These are phyloP conservation scores for Anthonomus grandis DNA, from an alignment of 1,140 invertebrate species.

Conservation along the genomic window DNA sequence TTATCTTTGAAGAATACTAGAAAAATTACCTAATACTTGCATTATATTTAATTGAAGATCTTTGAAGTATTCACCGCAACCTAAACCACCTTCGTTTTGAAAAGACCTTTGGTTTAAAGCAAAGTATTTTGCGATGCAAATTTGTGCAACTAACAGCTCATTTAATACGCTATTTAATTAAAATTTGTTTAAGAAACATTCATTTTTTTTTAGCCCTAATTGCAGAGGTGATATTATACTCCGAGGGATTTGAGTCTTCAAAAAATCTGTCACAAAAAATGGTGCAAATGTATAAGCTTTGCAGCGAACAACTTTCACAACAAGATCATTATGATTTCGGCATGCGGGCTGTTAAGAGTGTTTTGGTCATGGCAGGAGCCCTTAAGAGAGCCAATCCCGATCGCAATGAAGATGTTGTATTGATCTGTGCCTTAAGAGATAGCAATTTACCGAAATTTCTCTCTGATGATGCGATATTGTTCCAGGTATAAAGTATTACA, in stretches of 20 bases:
- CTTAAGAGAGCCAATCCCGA: conserved; percentile 81
- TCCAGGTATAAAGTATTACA: conserved; percentile 50
- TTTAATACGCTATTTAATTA: too few species aligned
- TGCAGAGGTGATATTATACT: conserved; percentile 89
- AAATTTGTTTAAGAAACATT: too few species aligned
- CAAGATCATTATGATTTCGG: conserved; percentile 94
- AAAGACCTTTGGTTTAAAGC: too few species aligned
- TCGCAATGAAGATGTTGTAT: conserved; percentile 72
- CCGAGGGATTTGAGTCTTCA: conserved; percentile 86
- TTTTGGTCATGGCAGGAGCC: conserved; percentile 82
- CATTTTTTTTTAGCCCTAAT: conserved; percentile 65
- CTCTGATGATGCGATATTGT: conserved; percentile 78
- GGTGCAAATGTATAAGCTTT: conserved; percentile 88
- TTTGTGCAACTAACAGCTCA: background rate
- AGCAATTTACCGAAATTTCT: conserved; percentile 93
- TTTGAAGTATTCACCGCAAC: too few species aligned
- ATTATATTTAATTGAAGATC: too few species aligned
- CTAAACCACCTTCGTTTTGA: too few species aligned
- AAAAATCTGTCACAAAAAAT: conserved; percentile 84
- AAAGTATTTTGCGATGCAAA: background rate
- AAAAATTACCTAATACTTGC: too few species aligned
- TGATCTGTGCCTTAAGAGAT: conserved; percentile 81
- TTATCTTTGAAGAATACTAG: too few species aligned
- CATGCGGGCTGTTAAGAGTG: conserved; percentile 73
- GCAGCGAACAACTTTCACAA: conserved; percentile 87